A percentile compares a stretch with the other conserved stretches of the same genome.
Conservation (phyloP, 2,888 invertebrate genomes). For the Pocota personata region DNA sequence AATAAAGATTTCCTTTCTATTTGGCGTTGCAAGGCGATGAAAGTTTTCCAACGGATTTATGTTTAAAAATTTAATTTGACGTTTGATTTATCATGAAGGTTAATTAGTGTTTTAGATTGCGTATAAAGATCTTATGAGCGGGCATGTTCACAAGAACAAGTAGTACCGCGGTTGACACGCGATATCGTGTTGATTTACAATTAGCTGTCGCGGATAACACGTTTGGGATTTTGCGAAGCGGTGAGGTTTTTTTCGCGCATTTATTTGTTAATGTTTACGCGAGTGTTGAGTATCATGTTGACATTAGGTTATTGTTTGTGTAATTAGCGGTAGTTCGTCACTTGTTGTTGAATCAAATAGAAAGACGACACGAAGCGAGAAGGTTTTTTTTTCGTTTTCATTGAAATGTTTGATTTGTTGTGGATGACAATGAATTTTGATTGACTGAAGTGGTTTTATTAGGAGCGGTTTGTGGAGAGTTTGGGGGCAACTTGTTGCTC, state of each 20-base stretch:
- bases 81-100: slow-evolving; percentile 24
- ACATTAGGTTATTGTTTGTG: slow-evolving; percentile 30
- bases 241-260: not conserved
- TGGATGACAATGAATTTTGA: not conserved
- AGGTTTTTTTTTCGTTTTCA: not conserved
- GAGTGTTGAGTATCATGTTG: slow-evolving; percentile 38
- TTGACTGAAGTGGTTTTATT: not conserved
- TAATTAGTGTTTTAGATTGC: slow-evolving; percentile 18
- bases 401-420: not conserved
- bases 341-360: slow-evolving; percentile 12
- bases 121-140: not conserved
- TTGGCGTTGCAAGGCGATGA: not conserved
- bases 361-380: slow-evolving; percentile 24
- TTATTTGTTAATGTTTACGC: not conserved
- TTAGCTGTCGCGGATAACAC: slow-evolving; percentile 39
- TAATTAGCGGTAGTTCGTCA: slow-evolving; percentile 16
- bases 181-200: slow-evolving; percentile 57
- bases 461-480: not conserved
- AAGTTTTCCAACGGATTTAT: slow-evolving; percentile 1
- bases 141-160: slow-evolving; percentile 4
- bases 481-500: not conserved
- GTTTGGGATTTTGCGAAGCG: slow-evolving; percentile 36
- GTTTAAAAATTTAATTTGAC: slow-evolving; percentile 20
- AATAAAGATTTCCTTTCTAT: not conserved
- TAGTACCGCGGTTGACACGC: slow-evolving; percentile 26